Conservation (phyloP, 2,888 invertebrate species). For the Tenthredo notha region DNA sequence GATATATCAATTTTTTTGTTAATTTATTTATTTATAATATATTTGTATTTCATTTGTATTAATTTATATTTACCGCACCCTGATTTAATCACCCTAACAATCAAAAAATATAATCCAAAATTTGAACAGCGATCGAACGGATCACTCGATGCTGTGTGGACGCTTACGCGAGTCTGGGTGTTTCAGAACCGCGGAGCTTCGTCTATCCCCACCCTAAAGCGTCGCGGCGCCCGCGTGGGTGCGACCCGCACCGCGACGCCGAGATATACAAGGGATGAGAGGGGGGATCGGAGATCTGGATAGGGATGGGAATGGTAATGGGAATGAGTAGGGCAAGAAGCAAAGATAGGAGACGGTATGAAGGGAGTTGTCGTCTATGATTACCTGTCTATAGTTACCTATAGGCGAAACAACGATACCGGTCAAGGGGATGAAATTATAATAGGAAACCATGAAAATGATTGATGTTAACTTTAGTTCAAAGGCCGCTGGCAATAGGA, state of each 20-base stretch:
- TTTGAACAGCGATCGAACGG: slow-evolving; percentile 12
- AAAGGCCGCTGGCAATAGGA: neutral
- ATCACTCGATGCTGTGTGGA: slow-evolving; percentile 44
- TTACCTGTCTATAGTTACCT: neutral
- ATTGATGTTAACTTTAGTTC: neutral
- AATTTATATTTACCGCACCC: neutral
- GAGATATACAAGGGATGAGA: neutral
- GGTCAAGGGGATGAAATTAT: neutral
- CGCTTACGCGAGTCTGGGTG: slow-evolving; percentile 50
- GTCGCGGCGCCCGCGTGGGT: slow-evolving; percentile 53
- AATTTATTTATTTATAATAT: neutral
- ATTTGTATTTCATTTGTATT: too few species aligned
- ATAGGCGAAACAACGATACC: neutral
- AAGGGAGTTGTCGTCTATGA: neutral
- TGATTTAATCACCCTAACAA: neutral
- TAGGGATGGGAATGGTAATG: neutral
- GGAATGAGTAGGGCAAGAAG: neutral
- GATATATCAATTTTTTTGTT: neutral
- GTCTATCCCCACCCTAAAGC: slow-evolving; percentile 48
- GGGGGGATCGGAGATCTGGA: neutral
- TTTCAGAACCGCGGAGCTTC: slow-evolving; percentile 13
- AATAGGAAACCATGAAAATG: neutral
- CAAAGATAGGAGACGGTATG: neutral
- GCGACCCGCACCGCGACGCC: slow-evolving; percentile 45
- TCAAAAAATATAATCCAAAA: neutral